Evolutionary conservation across 2,888 invertebrate species (phyloP).

Genomic region (Lacanobia oleracea): DNA sequence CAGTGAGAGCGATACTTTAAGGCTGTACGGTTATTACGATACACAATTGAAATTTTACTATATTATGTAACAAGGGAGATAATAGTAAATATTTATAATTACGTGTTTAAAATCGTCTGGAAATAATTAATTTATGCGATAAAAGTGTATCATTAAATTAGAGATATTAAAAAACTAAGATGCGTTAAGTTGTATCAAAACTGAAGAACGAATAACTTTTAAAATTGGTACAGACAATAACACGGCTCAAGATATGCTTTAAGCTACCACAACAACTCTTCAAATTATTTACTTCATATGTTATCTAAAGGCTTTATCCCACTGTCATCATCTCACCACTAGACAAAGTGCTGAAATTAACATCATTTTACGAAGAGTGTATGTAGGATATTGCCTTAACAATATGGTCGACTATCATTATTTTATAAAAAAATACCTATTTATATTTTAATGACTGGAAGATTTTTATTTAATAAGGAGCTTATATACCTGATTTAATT

Average conservation of each 20-base stretch:
- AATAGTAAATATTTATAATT: conserved; percentile 33
- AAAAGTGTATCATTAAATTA: conserved; percentile 27
- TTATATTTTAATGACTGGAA: conserved; percentile 43
- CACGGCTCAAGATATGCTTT: conserved; percentile 36
- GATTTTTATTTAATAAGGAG: conserved; percentile 43
- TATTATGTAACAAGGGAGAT: conserved; percentile 41
- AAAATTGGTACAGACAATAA: conserved; percentile 53
- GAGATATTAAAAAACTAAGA: conserved; percentile 13
- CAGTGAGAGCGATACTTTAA: conserved; percentile 55
- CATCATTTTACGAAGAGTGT: not conserved
- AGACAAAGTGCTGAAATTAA: not conserved
- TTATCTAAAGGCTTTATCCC: conserved; percentile 9
- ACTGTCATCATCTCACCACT: not conserved
- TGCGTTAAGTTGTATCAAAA: conserved; percentile 23
- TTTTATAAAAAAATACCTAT: conserved; percentile 33
- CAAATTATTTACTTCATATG: conserved; percentile 17
- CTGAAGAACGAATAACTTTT: not conserved
- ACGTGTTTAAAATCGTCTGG: conserved; percentile 33
- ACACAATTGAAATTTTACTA: conserved; percentile 47
- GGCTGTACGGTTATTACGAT: conserved; percentile 52
- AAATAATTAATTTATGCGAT: conserved; percentile 26
- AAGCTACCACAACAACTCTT: conserved; percentile 29
- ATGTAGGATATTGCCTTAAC: conserved; percentile 6
- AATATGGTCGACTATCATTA: conserved; percentile 7
- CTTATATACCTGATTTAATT: conserved; percentile 35